Percentiles rank a stretch among this genome's conserved stretches.
These are phyloP conservation scores for Cryptocephalus moraei DNA, from an alignment of 2,888 invertebrate species.

Conservation along the genomic window DNA sequence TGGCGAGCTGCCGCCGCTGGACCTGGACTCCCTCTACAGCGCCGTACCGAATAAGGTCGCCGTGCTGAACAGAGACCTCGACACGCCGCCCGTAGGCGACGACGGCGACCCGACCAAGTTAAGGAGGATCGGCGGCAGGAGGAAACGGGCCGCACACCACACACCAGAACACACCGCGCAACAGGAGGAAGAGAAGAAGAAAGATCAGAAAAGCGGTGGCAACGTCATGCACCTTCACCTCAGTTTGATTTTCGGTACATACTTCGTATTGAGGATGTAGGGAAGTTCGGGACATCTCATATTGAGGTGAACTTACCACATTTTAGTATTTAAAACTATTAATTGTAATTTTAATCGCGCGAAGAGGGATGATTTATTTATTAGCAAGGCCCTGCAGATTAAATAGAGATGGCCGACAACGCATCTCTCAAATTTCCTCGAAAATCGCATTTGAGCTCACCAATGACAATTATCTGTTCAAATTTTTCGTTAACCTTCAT, in stretches of 20 bases:
- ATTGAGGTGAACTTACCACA: not conserved
- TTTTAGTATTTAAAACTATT: not conserved
- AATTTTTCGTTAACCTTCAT: too few species aligned
- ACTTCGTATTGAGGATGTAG: not conserved
- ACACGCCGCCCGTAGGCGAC: slow-evolving; percentile 20
- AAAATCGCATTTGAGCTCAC: too few species aligned
- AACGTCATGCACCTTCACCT: too few species aligned
- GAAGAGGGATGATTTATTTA: not conserved
- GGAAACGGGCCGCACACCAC: slow-evolving; percentile 29
- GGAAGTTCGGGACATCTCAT: not conserved
- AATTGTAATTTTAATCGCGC: not conserved
- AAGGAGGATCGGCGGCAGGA: slow-evolving; percentile 30
- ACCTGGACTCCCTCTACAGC: slow-evolving; percentile 33
- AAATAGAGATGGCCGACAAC: too few species aligned
- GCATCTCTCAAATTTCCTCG: too few species aligned
- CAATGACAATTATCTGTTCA: too few species aligned
- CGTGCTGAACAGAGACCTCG: slow-evolving; percentile 30
- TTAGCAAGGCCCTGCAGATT: not conserved
- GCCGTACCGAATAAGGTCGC: slow-evolving; percentile 11
- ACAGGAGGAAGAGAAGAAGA: slow-evolving; percentile 2
- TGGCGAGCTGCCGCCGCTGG: slow-evolving; percentile 59
- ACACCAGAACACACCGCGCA: slow-evolving; percentile 26
- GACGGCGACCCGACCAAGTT: slow-evolving; percentile 34
- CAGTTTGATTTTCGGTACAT: too few species aligned
- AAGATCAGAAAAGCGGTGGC: too few species aligned